Conservation (phyloP, 92 coral and sea anemone genomes). For the Ricordea florida region DNA sequence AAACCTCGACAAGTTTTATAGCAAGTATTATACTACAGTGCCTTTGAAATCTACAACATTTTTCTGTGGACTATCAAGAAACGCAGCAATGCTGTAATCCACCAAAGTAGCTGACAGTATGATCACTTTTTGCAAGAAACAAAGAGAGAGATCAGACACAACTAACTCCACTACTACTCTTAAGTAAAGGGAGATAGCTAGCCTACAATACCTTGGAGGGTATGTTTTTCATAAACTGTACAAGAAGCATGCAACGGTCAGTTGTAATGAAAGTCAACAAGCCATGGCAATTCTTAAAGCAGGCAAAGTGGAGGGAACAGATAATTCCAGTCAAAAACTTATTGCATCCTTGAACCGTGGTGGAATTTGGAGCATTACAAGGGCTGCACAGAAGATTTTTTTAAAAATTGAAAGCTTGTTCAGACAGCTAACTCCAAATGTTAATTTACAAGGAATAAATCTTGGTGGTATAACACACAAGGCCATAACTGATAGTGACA, state of each 20-base stretch:
- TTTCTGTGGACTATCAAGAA: background rate
- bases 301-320: background rate
- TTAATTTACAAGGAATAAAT: too few relatives aligned
- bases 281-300: slow-evolving; percentile 22
- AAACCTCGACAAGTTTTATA: background rate
- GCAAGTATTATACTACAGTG: slow-evolving; percentile 1
- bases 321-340: background rate
- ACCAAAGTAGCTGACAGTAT: slow-evolving; percentile 9
- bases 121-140: background rate
- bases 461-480: background rate
- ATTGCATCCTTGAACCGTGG: slow-evolving; percentile 16
- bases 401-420: background rate
- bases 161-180: background rate
- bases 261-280: slow-evolving; percentile 2
- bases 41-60: background rate
- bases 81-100: slow-evolving; percentile 4
- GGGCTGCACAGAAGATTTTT: background rate
- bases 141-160: background rate
- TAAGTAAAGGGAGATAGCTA: slow-evolving; percentile 1
- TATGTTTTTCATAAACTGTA: slow-evolving; percentile 24
- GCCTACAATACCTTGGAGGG: slow-evolving; percentile 9
- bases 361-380: slow-evolving; percentile 2
- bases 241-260: background rate
- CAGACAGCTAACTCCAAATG: background rate
- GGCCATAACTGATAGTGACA: slow-evolving; percentile 1